Conservation (phyloP, 1,140 invertebrate species). For the Drosophila biarmipes region DNA sequence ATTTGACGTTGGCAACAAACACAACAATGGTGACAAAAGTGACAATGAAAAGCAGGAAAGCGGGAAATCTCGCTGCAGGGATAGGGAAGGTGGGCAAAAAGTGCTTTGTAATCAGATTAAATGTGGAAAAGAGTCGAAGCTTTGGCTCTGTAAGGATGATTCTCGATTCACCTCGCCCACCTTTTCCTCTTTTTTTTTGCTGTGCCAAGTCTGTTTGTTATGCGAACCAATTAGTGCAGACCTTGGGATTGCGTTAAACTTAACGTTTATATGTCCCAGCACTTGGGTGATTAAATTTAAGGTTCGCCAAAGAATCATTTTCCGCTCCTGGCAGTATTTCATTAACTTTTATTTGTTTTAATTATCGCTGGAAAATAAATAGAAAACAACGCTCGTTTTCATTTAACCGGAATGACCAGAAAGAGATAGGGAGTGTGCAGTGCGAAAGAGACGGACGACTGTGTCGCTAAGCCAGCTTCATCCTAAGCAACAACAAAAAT, state of each 20-base stretch:
- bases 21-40: slow-evolving; percentile 54
- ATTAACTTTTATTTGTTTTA: slow-evolving; percentile 66
- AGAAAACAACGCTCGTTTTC: slow-evolving; percentile 38
- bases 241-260: slow-evolving; percentile 25
- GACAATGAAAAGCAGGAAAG: slow-evolving; percentile 42
- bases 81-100: slow-evolving; percentile 32
- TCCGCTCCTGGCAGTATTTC: slow-evolving; percentile 40
- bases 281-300: background rate
- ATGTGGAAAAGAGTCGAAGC: slow-evolving; percentile 12
- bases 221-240: slow-evolving; percentile 44
- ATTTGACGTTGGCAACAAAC: slow-evolving; percentile 45
- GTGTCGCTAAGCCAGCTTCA: slow-evolving; percentile 28
- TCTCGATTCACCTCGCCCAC: slow-evolving; percentile 29
- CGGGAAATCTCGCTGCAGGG: slow-evolving; percentile 29
- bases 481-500: slow-evolving; percentile 44
- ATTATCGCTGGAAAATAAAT: slow-evolving; percentile 43
- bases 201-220: slow-evolving; percentile 30
- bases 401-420: slow-evolving; percentile 13
- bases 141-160: slow-evolving; percentile 39
- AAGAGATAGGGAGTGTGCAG: background rate
- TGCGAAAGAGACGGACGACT: slow-evolving; percentile 10
- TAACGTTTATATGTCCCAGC: slow-evolving; percentile 2
- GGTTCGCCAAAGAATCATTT: slow-evolving; percentile 15
- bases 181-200: background rate
- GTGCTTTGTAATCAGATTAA: slow-evolving; percentile 58